Base-by-base conservation (phyloP, 2,888 invertebrate species). In the Tachina grossa region DNA sequence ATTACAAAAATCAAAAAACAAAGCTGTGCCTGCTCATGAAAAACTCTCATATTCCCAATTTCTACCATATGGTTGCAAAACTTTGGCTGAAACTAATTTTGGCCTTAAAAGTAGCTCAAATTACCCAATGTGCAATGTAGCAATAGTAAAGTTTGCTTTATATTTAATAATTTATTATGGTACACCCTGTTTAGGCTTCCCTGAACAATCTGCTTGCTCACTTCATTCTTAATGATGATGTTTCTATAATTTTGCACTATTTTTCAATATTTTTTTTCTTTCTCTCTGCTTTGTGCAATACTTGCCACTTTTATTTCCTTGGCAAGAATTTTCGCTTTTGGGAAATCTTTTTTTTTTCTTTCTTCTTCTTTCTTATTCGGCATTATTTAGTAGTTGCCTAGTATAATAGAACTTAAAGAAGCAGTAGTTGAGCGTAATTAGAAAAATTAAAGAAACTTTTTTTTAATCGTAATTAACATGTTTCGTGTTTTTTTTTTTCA, bases 391-490 rank as follows among this genome's bases (percentile, higher is more conserved):
- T 82, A 85, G 78, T 85, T 79, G 19, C 13, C 39, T 9, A 1
- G 19, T 22, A 39, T 1, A 51, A 39, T 13, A 69, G 31, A 69
- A 63, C 51, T 69, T 45, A 63, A 31, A 31, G 41, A 19, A 69
- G 45, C 39, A 55, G 65, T 72, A 74, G 72, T 72, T 55, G 68
- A 85, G 85, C 83, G 75, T 85, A 85, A 85, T 85, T 83, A 85
- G 79, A 85, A 80, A 53, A 83, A 69, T 22, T 41, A 78, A 72
- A 83, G 63, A 83, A 83, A 82, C 75, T 82, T 71, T 77, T 83
- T 85, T 85, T n/a, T 66, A 83, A 85, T 83, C 79, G 83, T 83
- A 85, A 85, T 85, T 85, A 85, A 85, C 79, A 85, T 66, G 79
- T 61, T 76, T 31, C 31, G 5, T 31, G 3, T 81, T 83, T 71